Conservation (phyloP, 2,888 invertebrate species). For the Thalpophila matura region DNA sequence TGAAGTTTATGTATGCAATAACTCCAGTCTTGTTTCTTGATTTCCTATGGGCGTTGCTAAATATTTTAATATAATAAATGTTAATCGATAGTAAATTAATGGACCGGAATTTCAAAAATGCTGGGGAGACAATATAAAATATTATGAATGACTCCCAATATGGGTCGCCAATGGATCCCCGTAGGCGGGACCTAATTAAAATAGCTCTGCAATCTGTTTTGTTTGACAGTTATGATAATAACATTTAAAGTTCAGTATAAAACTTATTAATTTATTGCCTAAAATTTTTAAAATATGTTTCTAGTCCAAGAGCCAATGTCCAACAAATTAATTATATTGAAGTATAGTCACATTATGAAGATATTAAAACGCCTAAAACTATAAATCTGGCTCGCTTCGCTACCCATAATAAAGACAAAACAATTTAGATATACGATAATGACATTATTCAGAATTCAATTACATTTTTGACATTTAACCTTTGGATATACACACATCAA, state of each 20-base stretch:
- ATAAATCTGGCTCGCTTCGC: slow-evolving; percentile 21
- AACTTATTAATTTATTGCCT: slow-evolving; percentile 45
- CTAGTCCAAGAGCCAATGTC: slow-evolving; percentile 10
- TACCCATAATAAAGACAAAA: slow-evolving; percentile 28
- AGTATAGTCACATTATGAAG: slow-evolving; percentile 37
- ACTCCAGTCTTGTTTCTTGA: background rate
- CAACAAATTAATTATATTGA: slow-evolving; percentile 32
- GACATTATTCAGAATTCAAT: slow-evolving; percentile 12
- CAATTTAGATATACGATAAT: slow-evolving; percentile 32
- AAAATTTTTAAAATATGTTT: slow-evolving; percentile 21
- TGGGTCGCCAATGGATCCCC: slow-evolving; percentile 3
- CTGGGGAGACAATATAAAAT: slow-evolving; percentile 1
- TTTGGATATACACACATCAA: no score
- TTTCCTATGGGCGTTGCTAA: background rate
- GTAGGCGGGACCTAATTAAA: slow-evolving; percentile 56
- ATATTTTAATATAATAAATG: background rate
- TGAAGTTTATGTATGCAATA: background rate
- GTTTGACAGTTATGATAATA: slow-evolving; percentile 49
- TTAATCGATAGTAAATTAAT: slow-evolving; percentile 16
- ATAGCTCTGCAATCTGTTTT: slow-evolving; percentile 37
- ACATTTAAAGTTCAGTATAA: slow-evolving; percentile 33
- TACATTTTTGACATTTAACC: slow-evolving; percentile 48
- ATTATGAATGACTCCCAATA: slow-evolving; percentile 26
- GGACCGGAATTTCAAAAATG: slow-evolving; percentile 2
- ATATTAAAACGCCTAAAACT: slow-evolving; percentile 26